Evolutionary conservation across 2,113 vertebrate genomes (phyloP), one percentile per base, ranked within the genome.

Genomic region (Rhagologus leucostigma): DNA sequence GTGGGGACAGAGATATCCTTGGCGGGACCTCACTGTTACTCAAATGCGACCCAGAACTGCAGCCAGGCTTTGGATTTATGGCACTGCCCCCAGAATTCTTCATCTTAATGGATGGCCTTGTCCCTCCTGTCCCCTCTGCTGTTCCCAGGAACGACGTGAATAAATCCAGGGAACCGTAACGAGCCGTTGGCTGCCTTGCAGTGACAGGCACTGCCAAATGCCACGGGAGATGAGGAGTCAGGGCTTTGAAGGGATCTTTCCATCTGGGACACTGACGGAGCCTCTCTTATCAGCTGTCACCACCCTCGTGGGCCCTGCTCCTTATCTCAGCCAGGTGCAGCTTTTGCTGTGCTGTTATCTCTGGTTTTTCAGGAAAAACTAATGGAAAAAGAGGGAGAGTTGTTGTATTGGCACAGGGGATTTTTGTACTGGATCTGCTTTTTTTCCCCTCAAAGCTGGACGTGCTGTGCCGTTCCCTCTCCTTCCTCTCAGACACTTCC

Each of bases 381-480:
- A 37, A 24, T 6, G 57, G 24, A 4, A 62, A 22, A 30, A 17
- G 14, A 8, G 15, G 18, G 29, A 20, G n/a, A 47, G 23, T 49
- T 5, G 4, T 13, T 69, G 73, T 7, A 5, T 14, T 27, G 29
- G 33, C 53, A 20, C 12, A 1, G 49, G 35, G 35, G 21, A 7
- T 46, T 79, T 68, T 30, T 24, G 55, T 33, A 2, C 3, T 5
- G 68, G 14, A 15, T 47, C 39, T 24, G 27, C 21, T 49, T 30
- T n/a, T 60, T 10, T 10, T 2, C 12, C 7, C 13, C 12, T 5
- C 8, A 4, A 9, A 69, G 7, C 4, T 9, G 6, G 24, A 3
- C 1, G 23, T 30, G n/a, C 57, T n/a, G 10, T 41, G 83, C 46
- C 19, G 6, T 50, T 80, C 42, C 16, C 17, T 30, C 37, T 65